Conservation (phyloP, 2,113 vertebrate genomes). For the Phycodurus eques region DNA sequence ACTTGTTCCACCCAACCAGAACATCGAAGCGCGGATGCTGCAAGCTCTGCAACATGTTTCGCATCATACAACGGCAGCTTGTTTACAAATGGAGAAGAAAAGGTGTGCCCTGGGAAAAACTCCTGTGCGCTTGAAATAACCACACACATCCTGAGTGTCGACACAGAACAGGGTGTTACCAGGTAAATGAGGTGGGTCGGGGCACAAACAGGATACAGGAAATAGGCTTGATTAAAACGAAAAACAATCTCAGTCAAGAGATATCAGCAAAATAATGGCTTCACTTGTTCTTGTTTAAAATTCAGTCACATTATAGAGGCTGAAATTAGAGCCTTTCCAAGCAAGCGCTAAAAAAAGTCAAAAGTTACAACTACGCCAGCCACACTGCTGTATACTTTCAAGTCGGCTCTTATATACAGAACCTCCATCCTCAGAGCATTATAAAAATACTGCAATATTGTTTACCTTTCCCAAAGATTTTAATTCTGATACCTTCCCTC, state of each 20-base stretch:
- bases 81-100: constrained; percentile 41
- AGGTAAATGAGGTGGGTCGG: constrained; percentile 52
- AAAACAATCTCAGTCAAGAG: constrained; percentile 33
- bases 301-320: constrained; percentile 12
- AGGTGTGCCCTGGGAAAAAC: constrained; percentile 31
- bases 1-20: constrained; percentile 50
- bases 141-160: constrained; percentile 18
- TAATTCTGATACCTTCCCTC: too few relatives aligned
- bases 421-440: too few relatives aligned
- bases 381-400: too few relatives aligned
- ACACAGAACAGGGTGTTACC: constrained; percentile 46
- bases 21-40: constrained; percentile 16
- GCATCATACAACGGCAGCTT: constrained; percentile 56
- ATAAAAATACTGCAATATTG: too few relatives aligned
- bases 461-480: too few relatives aligned
- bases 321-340: constrained; percentile 11
- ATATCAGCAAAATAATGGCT: constrained; percentile 38
- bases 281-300: constrained; percentile 46
- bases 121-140: constrained; percentile 2
- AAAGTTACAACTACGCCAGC: neutral
- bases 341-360: neutral
- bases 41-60: constrained; percentile 33
- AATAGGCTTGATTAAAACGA: constrained; percentile 40
- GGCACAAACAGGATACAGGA: constrained; percentile 64
- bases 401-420: too few relatives aligned